phyloP scores from a whole-genome alignment of 2,797 vertebrate species.

The Tragopan temminckii region DNA sequence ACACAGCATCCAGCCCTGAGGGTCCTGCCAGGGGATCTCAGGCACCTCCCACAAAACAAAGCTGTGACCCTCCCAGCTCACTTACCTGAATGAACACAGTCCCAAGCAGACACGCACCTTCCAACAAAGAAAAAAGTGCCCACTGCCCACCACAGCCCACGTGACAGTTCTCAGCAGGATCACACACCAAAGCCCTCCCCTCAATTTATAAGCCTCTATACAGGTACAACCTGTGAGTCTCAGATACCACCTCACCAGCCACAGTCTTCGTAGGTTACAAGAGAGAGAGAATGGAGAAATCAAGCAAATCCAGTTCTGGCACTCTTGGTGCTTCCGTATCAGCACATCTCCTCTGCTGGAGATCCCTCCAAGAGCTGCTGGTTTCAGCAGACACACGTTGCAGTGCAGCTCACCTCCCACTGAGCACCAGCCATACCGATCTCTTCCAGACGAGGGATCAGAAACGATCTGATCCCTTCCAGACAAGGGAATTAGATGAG shows the following conservation, averaged over 20 bases:
- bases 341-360: neutral
- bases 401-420: neutral
- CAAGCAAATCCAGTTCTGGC: neutral
- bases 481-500: rapidly evolving
- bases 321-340: neutral
- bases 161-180: rapidly evolving
- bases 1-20: neutral
- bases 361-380: neutral
- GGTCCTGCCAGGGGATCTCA: neutral
- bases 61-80: neutral
- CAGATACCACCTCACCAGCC: rapidly evolving
- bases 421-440: rapidly evolving
- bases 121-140: neutral
- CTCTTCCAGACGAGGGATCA: neutral
- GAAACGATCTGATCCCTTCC: neutral
- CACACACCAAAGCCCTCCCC: neutral
- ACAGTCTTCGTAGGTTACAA: neutral
- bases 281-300: neutral
- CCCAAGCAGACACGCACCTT: neutral
- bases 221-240: rapidly evolving
- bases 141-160: rapidly evolving
- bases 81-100: neutral
- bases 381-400: neutral
- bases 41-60: neutral
- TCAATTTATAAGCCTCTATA: neutral